A percentile compares a stretch with the other conserved stretches of the same genome.
Conservation (phyloP, 2,888 invertebrate species). For the Melinaea marsaeus region DNA sequence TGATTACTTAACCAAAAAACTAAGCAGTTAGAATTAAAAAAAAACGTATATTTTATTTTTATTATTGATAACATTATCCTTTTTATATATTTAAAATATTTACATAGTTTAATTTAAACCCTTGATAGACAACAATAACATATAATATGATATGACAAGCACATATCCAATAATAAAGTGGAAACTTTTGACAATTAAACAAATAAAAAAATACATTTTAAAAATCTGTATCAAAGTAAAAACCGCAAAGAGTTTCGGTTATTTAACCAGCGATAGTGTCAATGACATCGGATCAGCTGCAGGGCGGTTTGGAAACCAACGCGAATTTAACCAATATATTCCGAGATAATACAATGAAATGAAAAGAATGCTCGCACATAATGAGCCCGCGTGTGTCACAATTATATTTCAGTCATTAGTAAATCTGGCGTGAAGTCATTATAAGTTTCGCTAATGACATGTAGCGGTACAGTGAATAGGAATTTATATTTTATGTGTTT, state of each 20-base stretch:
- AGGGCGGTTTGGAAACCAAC: conserved; percentile 20
- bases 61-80: too few species aligned
- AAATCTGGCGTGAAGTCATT: conserved; percentile 2
- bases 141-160: neutral
- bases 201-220: neutral
- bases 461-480: neutral
- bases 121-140: neutral
- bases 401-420: conserved; percentile 6
- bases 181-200: neutral
- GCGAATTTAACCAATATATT: conserved; percentile 22
- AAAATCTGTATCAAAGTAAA: neutral
- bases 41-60: too few species aligned
- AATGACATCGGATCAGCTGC: conserved; percentile 25
- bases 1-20: too few species aligned
- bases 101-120: too few species aligned
- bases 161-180: neutral
- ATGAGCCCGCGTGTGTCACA: conserved; percentile 13
- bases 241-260: neutral
- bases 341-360: conserved; percentile 20
- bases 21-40: too few species aligned
- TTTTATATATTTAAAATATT: too few species aligned
- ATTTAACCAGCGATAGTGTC: conserved; percentile 21
- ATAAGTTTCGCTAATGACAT: conserved; percentile 6
- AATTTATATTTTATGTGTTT: neutral
- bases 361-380: conserved; percentile 14